These are phyloP conservation scores for Andrena praecox DNA, from an alignment of 2,888 invertebrate genomes.

Conservation along the genomic window DNA sequence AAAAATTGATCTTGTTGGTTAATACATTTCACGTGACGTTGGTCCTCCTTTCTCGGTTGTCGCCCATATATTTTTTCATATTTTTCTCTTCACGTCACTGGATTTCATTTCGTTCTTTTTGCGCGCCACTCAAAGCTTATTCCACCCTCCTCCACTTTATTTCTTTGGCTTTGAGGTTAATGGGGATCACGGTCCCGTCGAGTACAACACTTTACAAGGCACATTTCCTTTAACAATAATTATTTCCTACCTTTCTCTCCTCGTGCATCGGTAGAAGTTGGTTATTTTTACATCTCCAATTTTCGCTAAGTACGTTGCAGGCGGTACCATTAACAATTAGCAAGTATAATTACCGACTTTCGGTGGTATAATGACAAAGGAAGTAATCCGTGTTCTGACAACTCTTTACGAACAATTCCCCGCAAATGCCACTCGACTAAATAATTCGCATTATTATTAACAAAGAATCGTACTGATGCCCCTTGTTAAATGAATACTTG, in stretches of 20 bases:
- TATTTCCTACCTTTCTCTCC: slow-evolving; percentile 26
- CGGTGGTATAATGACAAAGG: neutral
- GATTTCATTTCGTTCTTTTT: slow-evolving; percentile 72
- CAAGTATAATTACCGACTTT: neutral
- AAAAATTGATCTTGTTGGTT: neutral
- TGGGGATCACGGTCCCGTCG: slow-evolving; percentile 35
- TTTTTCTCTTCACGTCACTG: slow-evolving; percentile 59
- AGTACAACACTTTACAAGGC: slow-evolving; percentile 38
- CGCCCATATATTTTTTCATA: slow-evolving; percentile 23
- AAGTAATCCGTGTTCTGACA: neutral
- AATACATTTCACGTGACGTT: slow-evolving; percentile 9
- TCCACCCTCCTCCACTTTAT: slow-evolving; percentile 36
- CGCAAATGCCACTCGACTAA: neutral
- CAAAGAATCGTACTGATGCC: neutral
- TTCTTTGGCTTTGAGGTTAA: slow-evolving; percentile 50
- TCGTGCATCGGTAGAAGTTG: neutral
- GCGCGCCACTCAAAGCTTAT: slow-evolving; percentile 52
- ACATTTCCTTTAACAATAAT: slow-evolving; percentile 33
- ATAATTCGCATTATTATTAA: neutral
- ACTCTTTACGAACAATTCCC: neutral
- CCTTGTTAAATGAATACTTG: neutral
- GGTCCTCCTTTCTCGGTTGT: slow-evolving; percentile 5
- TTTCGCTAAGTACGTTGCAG: neutral
- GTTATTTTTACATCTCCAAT: slow-evolving; percentile 7
- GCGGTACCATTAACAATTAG: slow-evolving; percentile 14